These are phyloP conservation scores for Cantharis flavilabris DNA, from an alignment of 2,888 invertebrate species.

Conservation along the genomic window DNA sequence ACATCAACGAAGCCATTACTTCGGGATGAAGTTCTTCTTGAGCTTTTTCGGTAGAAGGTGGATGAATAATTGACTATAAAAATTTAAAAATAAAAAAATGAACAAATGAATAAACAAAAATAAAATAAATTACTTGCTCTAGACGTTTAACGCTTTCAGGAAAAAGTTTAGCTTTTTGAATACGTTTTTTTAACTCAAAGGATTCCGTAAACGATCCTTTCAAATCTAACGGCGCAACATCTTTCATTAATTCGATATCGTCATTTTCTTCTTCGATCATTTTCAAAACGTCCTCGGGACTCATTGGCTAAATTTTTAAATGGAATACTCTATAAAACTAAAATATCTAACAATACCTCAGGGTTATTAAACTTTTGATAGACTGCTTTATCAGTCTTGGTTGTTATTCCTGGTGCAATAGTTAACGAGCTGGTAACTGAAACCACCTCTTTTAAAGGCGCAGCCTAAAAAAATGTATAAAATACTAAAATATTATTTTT, in stretches of 20 bases:
- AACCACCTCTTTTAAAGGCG: slow-evolving; percentile 30
- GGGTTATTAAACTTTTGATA: slow-evolving; percentile 28
- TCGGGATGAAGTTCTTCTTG: slow-evolving; percentile 49
- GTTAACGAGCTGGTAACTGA: slow-evolving; percentile 29
- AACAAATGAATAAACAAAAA: neutral
- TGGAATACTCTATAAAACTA: neutral
- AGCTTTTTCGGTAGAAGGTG: slow-evolving; percentile 43
- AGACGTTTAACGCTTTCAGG: slow-evolving; percentile 44
- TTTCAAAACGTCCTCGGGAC: slow-evolving; percentile 41
- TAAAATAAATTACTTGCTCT: slow-evolving; percentile 37
- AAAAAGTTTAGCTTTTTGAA: slow-evolving; percentile 43
- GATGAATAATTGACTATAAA: slow-evolving; percentile 36
- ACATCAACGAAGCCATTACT: slow-evolving; percentile 49
- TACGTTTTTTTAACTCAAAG: slow-evolving; percentile 43
- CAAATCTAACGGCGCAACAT: slow-evolving; percentile 47
- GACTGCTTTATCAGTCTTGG: slow-evolving; percentile 27
- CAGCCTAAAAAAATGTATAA: slow-evolving; percentile 10
- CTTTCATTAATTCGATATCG: slow-evolving; percentile 47
- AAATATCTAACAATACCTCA: neutral
- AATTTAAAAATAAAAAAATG: slow-evolving; percentile 6
- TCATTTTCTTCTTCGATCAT: slow-evolving; percentile 49
- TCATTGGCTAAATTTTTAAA: slow-evolving; percentile 26
- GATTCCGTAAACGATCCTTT: slow-evolving; percentile 39
- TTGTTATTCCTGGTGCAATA: slow-evolving; percentile 26
- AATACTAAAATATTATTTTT: neutral